Evolutionary conservation across 2,797 vertebrate genomes (phyloP).

Genomic region (Spinus pinus): DNA sequence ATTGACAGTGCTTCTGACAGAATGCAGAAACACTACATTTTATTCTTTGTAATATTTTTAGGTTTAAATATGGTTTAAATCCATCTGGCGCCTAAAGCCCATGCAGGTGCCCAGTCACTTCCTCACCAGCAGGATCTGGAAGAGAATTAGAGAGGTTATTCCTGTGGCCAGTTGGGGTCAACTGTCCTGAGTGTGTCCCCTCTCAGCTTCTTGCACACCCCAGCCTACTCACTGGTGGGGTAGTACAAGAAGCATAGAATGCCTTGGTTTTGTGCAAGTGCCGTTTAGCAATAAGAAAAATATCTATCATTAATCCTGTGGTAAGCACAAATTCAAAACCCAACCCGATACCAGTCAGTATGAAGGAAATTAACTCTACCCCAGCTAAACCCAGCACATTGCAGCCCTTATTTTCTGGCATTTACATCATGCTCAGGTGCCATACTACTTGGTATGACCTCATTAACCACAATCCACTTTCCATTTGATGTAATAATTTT

Average conservation of each 20-base stretch:
- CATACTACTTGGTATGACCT: background rate
- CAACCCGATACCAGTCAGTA: rapidly evolving
- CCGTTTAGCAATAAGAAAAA: background rate
- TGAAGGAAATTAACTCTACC: background rate
- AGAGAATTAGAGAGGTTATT: background rate
- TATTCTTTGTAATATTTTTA: background rate
- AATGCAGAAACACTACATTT: background rate
- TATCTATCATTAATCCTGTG: background rate
- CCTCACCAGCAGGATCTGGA: background rate
- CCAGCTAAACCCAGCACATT: background rate
- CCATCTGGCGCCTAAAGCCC: background rate
- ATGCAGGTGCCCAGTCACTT: background rate
- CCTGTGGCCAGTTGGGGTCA: background rate
- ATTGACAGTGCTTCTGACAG: background rate
- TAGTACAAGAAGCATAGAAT: background rate
- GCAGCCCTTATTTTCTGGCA: background rate
- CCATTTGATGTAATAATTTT: background rate
- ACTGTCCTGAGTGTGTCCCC: background rate
- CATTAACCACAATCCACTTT: background rate
- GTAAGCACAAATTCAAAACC: background rate
- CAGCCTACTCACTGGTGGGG: background rate
- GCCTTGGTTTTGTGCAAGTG: background rate
- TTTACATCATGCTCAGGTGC: background rate
- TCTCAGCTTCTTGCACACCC: background rate
- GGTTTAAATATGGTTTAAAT: background rate